Conservation (phyloP, 1,140 invertebrate species). For the Leptestheria dahalacensis region DNA sequence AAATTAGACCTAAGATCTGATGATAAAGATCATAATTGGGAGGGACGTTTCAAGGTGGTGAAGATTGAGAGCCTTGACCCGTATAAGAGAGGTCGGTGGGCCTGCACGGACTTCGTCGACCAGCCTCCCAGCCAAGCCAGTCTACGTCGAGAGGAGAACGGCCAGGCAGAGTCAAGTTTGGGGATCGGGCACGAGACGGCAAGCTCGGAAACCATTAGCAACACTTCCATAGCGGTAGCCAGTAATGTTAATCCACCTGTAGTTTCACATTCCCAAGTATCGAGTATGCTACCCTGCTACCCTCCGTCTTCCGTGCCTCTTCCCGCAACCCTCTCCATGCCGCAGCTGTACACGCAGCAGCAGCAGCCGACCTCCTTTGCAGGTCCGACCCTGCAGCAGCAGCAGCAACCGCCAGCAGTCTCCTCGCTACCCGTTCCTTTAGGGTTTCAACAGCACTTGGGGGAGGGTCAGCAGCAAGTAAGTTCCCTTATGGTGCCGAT, state of each 20-base stretch:
- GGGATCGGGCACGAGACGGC: not conserved
- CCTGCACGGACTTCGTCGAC: conserved; percentile 89
- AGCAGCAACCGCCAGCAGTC: not conserved
- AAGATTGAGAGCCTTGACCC: conserved; percentile 92
- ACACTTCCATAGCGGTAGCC: not conserved
- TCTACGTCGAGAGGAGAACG: conserved; percentile 16
- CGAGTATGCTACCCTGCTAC: not conserved
- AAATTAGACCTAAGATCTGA: conserved; percentile 11
- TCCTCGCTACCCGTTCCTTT: not conserved
- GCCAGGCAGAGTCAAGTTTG: conserved; percentile 15
- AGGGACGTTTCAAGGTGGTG: conserved; percentile 73
- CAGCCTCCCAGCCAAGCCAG: conserved; percentile 45
- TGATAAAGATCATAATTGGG: conserved; percentile 22
- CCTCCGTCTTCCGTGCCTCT: not conserved
- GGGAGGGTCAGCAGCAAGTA: not conserved
- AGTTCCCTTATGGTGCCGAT: not conserved
- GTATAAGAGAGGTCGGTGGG: conserved; percentile 83
- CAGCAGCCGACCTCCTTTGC: not conserved
- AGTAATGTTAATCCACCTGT: not conserved
- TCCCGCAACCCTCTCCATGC: not conserved
- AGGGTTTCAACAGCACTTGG: no score
- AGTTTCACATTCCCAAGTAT: not conserved
- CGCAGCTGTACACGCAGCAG: not conserved
- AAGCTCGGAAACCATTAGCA: not conserved
- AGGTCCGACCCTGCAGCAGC: not conserved